Conservation (phyloP, 2,888 invertebrate species). For the Melanostoma scalare region DNA sequence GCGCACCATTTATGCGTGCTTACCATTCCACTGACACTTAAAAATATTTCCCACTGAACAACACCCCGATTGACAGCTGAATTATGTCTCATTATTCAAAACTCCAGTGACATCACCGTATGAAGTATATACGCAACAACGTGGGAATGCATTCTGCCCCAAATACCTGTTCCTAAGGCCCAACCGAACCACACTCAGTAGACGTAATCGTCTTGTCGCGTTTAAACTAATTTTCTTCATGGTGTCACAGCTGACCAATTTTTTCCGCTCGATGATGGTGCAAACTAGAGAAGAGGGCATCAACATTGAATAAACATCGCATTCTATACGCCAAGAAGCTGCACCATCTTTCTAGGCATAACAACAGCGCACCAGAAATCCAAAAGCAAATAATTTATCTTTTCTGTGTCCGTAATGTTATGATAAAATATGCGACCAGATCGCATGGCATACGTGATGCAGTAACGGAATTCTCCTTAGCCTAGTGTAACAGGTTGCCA, state of each 20-base stretch:
- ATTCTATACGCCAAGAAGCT: constrained; percentile 40
- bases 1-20: no score
- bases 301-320: constrained; percentile 52
- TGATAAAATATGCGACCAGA: constrained; percentile 73
- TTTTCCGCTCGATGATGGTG: constrained; percentile 24
- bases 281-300: constrained; percentile 23
- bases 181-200: background rate
- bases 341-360: background rate
- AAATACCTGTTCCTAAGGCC: constrained; percentile 27
- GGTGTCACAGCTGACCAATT: constrained; percentile 56
- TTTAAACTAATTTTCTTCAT: constrained; percentile 54
- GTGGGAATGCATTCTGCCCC: constrained; percentile 50
- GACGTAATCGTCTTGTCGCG: constrained; percentile 18
- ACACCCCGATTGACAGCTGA: constrained; percentile 31
- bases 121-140: no score
- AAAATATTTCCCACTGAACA: background rate
- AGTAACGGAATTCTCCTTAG: constrained; percentile 72
- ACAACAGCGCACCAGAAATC: constrained; percentile 33
- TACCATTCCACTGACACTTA: no score
- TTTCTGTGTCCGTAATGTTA: constrained; percentile 67
- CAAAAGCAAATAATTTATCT: constrained; percentile 68
- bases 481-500: constrained; percentile 72
- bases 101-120: background rate
- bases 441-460: constrained; percentile 70
- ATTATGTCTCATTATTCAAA: constrained; percentile 44